These are phyloP conservation scores for Drosophila kuntzei DNA, from an alignment of 2,888 invertebrate species.

Conservation along the genomic window DNA sequence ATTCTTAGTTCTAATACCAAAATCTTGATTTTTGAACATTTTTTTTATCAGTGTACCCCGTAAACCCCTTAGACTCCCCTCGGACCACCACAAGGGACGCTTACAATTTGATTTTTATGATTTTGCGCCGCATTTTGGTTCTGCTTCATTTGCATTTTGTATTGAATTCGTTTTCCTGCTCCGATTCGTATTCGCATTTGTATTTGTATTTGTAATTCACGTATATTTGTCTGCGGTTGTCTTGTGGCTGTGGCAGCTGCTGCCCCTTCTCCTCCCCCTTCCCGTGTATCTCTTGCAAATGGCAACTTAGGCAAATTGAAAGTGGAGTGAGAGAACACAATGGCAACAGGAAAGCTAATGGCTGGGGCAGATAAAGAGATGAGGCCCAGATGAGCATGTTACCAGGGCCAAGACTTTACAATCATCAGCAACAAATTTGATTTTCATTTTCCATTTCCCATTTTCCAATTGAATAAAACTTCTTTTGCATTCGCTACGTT, in stretches of 20 bases:
- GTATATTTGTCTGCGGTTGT: conserved; percentile 55
- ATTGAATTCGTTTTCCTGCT: conserved; percentile 62
- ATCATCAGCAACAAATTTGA: conserved; percentile 53
- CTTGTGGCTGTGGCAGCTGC: conserved; percentile 66
- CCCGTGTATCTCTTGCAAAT: conserved; percentile 30
- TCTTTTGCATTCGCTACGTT: conserved; percentile 23
- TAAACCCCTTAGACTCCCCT: background rate
- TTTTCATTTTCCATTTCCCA: conserved; percentile 45
- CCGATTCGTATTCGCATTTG: conserved; percentile 35
- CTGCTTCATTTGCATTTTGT: conserved; percentile 78
- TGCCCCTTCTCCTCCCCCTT: conserved; percentile 18
- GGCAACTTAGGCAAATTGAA: conserved; percentile 80
- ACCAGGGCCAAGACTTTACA: conserved; percentile 3
- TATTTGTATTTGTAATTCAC: conserved; percentile 48
- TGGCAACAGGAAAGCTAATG: conserved; percentile 41
- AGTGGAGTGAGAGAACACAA: conserved; percentile 55
- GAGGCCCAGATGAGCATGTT: conserved; percentile 11
- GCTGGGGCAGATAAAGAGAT: conserved; percentile 16
- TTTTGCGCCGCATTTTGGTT: conserved; percentile 59
- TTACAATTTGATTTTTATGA: conserved; percentile 78
- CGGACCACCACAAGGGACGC: conserved; percentile 38
- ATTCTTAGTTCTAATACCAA: too few species aligned
- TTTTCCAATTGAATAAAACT: conserved; percentile 44
- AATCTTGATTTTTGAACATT: too few species aligned
- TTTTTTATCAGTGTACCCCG: too few species aligned